These are phyloP conservation scores for Achatina immaculata DNA, from an alignment of 1,140 invertebrate genomes.

Conservation along the genomic window DNA sequence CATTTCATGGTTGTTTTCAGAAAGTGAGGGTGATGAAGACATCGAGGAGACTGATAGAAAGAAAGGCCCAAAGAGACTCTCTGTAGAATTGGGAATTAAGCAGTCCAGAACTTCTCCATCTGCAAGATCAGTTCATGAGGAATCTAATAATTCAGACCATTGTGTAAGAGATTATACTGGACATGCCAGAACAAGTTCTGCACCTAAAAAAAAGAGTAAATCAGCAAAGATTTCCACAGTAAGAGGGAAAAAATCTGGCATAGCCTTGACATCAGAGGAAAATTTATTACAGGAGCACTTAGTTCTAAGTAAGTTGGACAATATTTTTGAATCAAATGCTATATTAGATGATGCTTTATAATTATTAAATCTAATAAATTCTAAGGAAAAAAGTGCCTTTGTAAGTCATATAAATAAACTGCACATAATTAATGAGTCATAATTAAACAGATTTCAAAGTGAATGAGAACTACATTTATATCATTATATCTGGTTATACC, in stretches of 20 bases:
- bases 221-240: neutral
- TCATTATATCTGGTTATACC: too few relatives aligned
- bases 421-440: too few relatives aligned
- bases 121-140: neutral
- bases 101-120: neutral
- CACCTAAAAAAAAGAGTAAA: too few relatives aligned
- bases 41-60: neutral
- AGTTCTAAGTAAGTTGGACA: neutral
- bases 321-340: neutral
- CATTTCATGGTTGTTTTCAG: slow-evolving; percentile 23
- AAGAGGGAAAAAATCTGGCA: neutral
- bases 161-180: neutral
- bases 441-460: too few relatives aligned
- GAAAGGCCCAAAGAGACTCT: neutral
- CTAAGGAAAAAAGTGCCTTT: too few relatives aligned
- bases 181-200: neutral
- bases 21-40: slow-evolving; percentile 15
- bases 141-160: neutral
- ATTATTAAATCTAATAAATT: too few relatives aligned
- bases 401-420: too few relatives aligned
- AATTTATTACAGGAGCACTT: neutral
- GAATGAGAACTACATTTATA: too few relatives aligned
- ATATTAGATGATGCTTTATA: too few relatives aligned
- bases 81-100: neutral
- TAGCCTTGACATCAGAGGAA: neutral